These are phyloP conservation scores for Eptatretus burgeri DNA, from an alignment of 2,113 vertebrate species.

Conservation along the genomic window DNA sequence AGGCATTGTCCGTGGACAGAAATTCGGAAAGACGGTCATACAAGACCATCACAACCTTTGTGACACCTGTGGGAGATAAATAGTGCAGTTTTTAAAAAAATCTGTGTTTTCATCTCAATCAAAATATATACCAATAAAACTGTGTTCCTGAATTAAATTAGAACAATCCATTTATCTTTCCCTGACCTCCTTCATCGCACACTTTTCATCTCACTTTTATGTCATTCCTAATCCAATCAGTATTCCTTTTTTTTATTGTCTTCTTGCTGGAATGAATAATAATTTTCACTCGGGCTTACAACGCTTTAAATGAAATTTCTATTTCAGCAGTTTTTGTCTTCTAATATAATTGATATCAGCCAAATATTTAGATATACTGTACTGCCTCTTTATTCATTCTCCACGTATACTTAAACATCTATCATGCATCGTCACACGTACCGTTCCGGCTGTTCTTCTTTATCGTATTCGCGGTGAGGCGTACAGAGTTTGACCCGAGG, in stretches of 20 bases:
- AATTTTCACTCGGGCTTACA: too few relatives aligned
- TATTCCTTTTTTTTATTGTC: too few relatives aligned
- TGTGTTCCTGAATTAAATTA: background rate
- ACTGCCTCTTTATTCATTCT: too few relatives aligned
- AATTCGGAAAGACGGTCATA: slow-evolving; percentile 83
- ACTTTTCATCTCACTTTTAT: too few relatives aligned
- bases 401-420: too few relatives aligned
- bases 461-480: slow-evolving; percentile 71
- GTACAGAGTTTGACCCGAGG: slow-evolving; percentile 52
- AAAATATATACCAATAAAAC: slow-evolving; percentile 2
- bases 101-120: background rate
- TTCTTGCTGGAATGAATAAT: too few relatives aligned
- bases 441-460: slow-evolving; percentile 82
- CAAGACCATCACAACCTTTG: slow-evolving; percentile 70
- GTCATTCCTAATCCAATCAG: too few relatives aligned
- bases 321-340: too few relatives aligned
- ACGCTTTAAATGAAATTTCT: too few relatives aligned
- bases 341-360: too few relatives aligned
- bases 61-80: slow-evolving; percentile 36
- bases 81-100: too few relatives aligned
- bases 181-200: background rate
- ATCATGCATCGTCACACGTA: slow-evolving; percentile 14
- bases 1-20: slow-evolving; percentile 83
- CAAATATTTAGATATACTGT: too few relatives aligned
- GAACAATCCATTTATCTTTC: slow-evolving; percentile 7